A percentile compares a stretch with the other conserved stretches of the same genome.
phyloP scores from a whole-genome alignment of 2,888 invertebrate genomes.

The Cremastinae sp. region DNA sequence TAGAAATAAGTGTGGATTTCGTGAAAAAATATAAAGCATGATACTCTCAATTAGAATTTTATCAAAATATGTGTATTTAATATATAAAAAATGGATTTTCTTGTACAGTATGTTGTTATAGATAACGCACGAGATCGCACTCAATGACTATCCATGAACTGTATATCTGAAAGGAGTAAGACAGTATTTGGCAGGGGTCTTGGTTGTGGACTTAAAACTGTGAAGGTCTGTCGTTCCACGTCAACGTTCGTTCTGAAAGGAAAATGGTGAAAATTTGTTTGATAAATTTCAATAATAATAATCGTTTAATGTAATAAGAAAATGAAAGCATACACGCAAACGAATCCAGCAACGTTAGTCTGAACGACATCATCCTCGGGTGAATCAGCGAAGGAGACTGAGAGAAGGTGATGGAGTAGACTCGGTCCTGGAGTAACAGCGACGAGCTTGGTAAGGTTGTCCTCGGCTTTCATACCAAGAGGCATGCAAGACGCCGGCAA shows the following conservation, averaged over 20 bases:
- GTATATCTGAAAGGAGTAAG: constrained; percentile 93
- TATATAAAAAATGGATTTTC: constrained; percentile 20
- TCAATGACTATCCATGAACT: constrained; percentile 96
- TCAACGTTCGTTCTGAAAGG: constrained; percentile 92
- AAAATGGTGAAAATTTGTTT: constrained; percentile 11
- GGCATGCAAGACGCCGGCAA: constrained; percentile 98
- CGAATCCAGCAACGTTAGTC: constrained; percentile 94
- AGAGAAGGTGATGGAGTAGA: constrained; percentile 93
- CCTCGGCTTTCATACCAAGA: constrained; percentile 95
- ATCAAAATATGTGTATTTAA: constrained; percentile 52
- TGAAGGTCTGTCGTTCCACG: constrained; percentile 91
- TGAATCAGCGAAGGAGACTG: constrained; percentile 92
- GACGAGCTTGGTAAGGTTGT: constrained; percentile 94
- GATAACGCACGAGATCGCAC: constrained; percentile 3
- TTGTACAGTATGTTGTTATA: constrained; percentile 23
- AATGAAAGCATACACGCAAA: constrained; percentile 95
- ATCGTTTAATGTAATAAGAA: no score
- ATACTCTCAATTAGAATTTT: constrained; percentile 4
- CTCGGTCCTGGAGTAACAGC: constrained; percentile 88
- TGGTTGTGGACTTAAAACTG: constrained; percentile 96
- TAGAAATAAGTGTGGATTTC: not conserved
- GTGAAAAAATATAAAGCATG: not conserved
- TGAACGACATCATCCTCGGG: constrained; percentile 92
- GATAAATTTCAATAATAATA: constrained; percentile 21
- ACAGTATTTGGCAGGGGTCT: constrained; percentile 94